Evolutionary conservation across 2,113 vertebrate species (phyloP), one percentile per base, ranked within the genome.

Genomic region (Columba janthina): DNA sequence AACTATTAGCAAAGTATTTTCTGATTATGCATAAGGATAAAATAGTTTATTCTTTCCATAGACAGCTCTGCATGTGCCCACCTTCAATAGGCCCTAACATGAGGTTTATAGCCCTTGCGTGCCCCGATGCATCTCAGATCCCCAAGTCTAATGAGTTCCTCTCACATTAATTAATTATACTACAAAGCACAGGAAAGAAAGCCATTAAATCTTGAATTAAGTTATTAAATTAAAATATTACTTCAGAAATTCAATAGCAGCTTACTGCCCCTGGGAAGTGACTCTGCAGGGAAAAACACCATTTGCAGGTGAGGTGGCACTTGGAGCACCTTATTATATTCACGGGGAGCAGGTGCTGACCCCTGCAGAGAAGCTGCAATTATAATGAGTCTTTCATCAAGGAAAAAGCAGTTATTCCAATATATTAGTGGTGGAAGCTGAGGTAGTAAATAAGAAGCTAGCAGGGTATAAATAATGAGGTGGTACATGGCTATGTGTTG

Each of bases 381-480:
- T 95, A 69, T 88, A 85, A 84, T 83, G 77, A 95, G 34, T 57
- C 57, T 85, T 36, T 94, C 83, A 81, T 61, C 61, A 77, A 91
- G 51, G 42, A 82, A 78, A 85, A 91, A 77, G 29, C 44, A 64
- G 70, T 89, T 96, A 74, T 82, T 81, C 40, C 46, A 67, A 42
- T 69, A 26, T n/a, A 16, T 90, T 81, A 88, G 69, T 85, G 90
- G 72, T 88, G 86, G 90, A 96, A 85, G 85, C 76, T 76, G 74
- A 85, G 75, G 76, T 69, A 66, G 72, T 79, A 92, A 81, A 71
- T 85, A 90, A 96, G 79, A 84, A 94, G 78, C 94, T 87, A 70
- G 69, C 91, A 78, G 91, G 91, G 71, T 94, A 94, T 94, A 97
- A 97, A 93, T 95, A 93, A 93, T 69, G 84, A 95, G 90, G 72